Conservation (phyloP, 2,888 invertebrate species). For the Diploptera punctata region DNA sequence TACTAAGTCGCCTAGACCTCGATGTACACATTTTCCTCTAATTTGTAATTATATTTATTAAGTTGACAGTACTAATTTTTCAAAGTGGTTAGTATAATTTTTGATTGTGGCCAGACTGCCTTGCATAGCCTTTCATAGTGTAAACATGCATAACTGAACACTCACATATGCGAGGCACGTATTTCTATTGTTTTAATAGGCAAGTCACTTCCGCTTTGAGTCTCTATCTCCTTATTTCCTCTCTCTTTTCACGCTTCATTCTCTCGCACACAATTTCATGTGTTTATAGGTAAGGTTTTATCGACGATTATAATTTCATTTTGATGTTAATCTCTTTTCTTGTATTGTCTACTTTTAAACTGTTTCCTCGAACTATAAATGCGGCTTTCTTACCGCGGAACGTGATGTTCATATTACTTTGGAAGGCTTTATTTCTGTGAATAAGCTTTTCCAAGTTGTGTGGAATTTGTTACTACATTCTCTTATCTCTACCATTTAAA, state of each 20-base stretch:
- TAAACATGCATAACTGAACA: not conserved
- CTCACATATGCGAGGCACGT: conserved; percentile 29
- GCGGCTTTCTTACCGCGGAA: not conserved
- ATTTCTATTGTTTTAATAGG: conserved; percentile 35
- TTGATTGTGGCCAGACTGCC: not conserved
- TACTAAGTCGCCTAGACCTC: too few species aligned
- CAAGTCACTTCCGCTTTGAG: conserved; percentile 33
- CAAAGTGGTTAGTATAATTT: not conserved
- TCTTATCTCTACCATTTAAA: too few species aligned
- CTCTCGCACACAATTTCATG: not conserved
- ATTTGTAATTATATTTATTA: too few species aligned
- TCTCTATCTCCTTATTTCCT: not conserved
- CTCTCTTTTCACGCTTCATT: not conserved
- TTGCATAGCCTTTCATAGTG: conserved; percentile 11
- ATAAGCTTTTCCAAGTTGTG: too few species aligned
- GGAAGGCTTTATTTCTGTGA: conserved; percentile 6
- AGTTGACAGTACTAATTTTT: too few species aligned
- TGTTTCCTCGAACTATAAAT: conserved; percentile 16
- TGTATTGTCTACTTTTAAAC: not conserved
- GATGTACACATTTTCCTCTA: too few species aligned
- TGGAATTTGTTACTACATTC: too few species aligned
- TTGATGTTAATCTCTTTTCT: conserved; percentile 3
- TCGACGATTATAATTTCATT: conserved; percentile 18
- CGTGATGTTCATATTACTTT: conserved; percentile 11
- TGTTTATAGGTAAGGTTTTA: conserved; percentile 7